Conservation (phyloP, 2,113 vertebrate genomes). For the Puma concolor region DNA sequence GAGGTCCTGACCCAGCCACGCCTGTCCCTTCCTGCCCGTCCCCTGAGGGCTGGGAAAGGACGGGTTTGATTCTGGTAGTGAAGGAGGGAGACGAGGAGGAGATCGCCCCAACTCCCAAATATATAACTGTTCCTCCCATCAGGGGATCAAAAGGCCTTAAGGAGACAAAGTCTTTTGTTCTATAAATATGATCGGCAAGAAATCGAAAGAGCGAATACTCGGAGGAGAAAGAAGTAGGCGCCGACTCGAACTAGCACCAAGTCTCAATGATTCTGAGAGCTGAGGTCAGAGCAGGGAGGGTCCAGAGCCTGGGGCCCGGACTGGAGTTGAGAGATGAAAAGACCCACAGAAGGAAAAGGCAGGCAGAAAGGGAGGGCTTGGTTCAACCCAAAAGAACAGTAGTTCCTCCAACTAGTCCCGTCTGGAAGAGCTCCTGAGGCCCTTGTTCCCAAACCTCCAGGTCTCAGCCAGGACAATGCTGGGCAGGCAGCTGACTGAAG, state of each 20-base stretch:
- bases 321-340: neutral
- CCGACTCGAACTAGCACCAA: neutral
- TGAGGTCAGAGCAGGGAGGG: neutral
- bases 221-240: neutral
- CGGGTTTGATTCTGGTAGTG: neutral
- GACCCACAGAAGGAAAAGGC: neutral
- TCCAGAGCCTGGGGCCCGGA: neutral
- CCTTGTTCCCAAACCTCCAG: neutral
- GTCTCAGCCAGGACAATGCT: neutral
- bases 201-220: slow-evolving; percentile 7
- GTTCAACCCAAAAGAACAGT: neutral
- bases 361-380: neutral
- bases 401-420: neutral
- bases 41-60: neutral
- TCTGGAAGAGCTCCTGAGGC: neutral
- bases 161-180: slow-evolving; percentile 31
- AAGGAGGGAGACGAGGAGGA: neutral
- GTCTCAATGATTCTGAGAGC: neutral
- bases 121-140: neutral
- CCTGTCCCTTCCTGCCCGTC: neutral
- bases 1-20: neutral
- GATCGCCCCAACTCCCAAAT: neutral
- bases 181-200: neutral
- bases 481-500: neutral
- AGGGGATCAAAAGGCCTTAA: neutral